phyloP scores from a whole-genome alignment of 2,113 vertebrate genomes.

The Guaruba guarouba region DNA sequence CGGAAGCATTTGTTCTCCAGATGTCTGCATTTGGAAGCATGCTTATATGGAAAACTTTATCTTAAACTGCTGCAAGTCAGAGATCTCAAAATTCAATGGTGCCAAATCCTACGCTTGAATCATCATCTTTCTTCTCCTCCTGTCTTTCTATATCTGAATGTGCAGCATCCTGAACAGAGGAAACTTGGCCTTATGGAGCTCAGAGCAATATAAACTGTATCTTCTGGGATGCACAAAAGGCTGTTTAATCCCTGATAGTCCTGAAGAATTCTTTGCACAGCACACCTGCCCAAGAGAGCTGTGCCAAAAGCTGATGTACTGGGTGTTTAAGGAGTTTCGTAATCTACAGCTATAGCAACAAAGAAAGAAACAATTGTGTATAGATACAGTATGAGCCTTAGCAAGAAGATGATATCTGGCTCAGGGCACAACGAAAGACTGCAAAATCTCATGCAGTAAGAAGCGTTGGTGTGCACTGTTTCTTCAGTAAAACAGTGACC shows the following conservation, averaged over 20 bases:
- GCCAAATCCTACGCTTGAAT: not conserved
- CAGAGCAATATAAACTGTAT: not conserved
- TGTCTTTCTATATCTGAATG: not conserved
- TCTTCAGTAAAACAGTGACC: not conserved
- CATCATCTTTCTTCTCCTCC: not conserved
- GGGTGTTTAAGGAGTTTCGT: not conserved
- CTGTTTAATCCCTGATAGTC: not conserved
- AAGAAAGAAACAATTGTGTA: not conserved
- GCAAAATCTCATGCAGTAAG: not conserved
- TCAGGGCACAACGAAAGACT: not conserved
- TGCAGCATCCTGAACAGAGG: not conserved
- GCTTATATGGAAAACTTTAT: not conserved
- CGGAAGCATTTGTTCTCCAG: not conserved
- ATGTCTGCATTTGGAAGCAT: not conserved
- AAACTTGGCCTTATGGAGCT: not conserved
- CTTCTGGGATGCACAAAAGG: not conserved
- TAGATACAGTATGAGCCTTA: not conserved
- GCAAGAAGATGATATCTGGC: not conserved
- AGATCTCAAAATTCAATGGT: not conserved
- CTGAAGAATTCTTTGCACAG: not conserved
- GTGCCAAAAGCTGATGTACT: not conserved
- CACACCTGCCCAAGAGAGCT: not conserved
- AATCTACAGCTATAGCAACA: slow-evolving; percentile 19
- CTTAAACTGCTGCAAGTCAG: not conserved
- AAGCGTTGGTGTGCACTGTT: not conserved